Base-by-base conservation (phyloP, 92 coral and sea anemone genomes). In the Paragorgia papillata region DNA sequence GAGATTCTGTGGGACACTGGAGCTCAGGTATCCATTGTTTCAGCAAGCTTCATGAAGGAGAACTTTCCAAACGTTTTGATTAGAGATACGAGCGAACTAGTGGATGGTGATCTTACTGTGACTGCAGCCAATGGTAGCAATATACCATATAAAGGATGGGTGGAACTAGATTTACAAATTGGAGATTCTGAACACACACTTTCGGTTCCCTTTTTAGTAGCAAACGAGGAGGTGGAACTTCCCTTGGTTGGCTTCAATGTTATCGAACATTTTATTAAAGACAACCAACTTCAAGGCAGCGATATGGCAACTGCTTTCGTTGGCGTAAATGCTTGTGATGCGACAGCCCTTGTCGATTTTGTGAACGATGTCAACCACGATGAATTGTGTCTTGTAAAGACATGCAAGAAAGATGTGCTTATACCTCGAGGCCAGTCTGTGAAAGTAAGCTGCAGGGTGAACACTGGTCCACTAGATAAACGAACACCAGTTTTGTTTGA, bases 1-100 rank as follows among this genome's bases (percentile, higher is more conserved):
- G 84, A 81, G 13, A 75, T 81, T 22, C 62, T 81, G 49, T 85
- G 89, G 86, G 86, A 75, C 86, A 85, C 83, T 2, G 83, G 89
- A 49, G 86, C 83, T 41, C 89, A 75, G 46, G 80, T 81, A 20
- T 81, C 85, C 57, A 65, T 80, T 29, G 29, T 68, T 53, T 68
- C 29, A 9, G 56, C 22, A n/a, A 40, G 75, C 57, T 40, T 68
- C 32, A 68, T 21, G 31, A 68, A 53, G 75, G 24, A 37, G 54
- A 29, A 21, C 33, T 53, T 31, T 35, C 49, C 75, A 32, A 53
- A 18, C 59, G 59, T 53, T 21, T 53, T 53, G 59, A 27, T 53
- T 6, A 53, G 59, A 53, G 59, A 53, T 53, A 18, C 24, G 18
- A 18, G 59, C 24, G 59, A 53, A 18, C 24, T 53, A 53, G 22